phyloP scores from a whole-genome alignment of 2,113 vertebrate species.

The Sapajus apella region DNA sequence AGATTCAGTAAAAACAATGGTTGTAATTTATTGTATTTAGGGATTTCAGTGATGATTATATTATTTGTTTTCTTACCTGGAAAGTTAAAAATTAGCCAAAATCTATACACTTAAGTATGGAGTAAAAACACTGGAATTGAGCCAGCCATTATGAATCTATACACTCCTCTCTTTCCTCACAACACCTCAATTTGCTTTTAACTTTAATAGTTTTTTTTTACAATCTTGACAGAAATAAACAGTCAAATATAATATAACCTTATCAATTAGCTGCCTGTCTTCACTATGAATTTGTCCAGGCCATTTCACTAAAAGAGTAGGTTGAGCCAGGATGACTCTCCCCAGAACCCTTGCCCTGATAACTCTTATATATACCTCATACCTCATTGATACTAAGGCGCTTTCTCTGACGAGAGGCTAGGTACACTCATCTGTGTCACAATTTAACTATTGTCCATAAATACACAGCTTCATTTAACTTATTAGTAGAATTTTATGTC shows the following conservation, averaged over 20 bases:
- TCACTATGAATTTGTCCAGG: background rate
- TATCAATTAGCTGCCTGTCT: background rate
- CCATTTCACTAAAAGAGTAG: background rate
- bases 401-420: background rate
- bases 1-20: background rate
- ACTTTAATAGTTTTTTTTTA: background rate
- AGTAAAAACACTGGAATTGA: background rate
- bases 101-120: background rate
- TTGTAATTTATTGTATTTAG: background rate
- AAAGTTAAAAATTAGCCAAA: conserved; percentile 18
- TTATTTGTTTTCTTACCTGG: conserved; percentile 6
- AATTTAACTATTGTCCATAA: background rate
- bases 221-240: background rate
- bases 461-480: background rate
- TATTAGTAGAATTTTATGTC: background rate
- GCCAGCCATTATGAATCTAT: background rate
- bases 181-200: background rate
- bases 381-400: background rate
- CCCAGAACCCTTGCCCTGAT: fast-evolving
- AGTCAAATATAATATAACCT: background rate
- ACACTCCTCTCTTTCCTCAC: background rate
- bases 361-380: background rate
- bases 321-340: background rate
- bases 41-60: background rate
- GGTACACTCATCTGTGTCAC: background rate